Evolutionary conservation across 35 echinoderm and acorn worm genomes (phyloP).

Genomic region (Heliocidaris tuberculata): DNA sequence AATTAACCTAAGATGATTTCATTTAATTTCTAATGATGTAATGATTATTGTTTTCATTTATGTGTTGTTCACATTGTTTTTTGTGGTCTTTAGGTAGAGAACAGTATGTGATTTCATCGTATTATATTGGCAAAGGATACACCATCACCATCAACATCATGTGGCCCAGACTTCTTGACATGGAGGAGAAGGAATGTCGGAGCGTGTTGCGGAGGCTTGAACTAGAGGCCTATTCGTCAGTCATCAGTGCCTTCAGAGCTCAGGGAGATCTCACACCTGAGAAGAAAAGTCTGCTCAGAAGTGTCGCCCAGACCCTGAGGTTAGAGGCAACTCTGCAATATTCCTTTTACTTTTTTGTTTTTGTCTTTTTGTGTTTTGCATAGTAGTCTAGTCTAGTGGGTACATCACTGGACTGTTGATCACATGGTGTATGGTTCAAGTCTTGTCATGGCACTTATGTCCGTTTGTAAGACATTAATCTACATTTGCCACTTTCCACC

Average conservation of each 20-base stretch:
- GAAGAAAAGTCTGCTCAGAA: slow-evolving; percentile 76
- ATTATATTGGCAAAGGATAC: not conserved
- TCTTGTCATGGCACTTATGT: no score
- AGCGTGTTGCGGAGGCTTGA: slow-evolving; percentile 70
- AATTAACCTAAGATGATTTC: no score
- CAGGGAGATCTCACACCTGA: slow-evolving; percentile 80
- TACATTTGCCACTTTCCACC: no score
- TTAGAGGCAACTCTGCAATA: not conserved
- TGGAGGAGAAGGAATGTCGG: slow-evolving; percentile 79
- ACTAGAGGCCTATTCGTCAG: slow-evolving; percentile 85
- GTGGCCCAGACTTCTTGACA: slow-evolving; percentile 77
- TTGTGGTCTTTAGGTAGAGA: not conserved
- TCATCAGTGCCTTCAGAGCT: slow-evolving; percentile 82
- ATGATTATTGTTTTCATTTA: not conserved
- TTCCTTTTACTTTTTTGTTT: no score
- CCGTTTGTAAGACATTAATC: no score
- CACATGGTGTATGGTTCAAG: no score
- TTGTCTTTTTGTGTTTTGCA: no score
- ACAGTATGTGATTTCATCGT: not conserved
- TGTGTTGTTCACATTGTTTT: not conserved
- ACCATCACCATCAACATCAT: slow-evolving; percentile 49
- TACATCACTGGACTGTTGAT: no score
- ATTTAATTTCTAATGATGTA: not conserved
- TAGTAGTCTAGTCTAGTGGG: no score
- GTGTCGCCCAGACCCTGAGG: slow-evolving; percentile 67